phyloP scores from a whole-genome alignment of 2,888 invertebrate species.

The Strigamia crassipes region DNA sequence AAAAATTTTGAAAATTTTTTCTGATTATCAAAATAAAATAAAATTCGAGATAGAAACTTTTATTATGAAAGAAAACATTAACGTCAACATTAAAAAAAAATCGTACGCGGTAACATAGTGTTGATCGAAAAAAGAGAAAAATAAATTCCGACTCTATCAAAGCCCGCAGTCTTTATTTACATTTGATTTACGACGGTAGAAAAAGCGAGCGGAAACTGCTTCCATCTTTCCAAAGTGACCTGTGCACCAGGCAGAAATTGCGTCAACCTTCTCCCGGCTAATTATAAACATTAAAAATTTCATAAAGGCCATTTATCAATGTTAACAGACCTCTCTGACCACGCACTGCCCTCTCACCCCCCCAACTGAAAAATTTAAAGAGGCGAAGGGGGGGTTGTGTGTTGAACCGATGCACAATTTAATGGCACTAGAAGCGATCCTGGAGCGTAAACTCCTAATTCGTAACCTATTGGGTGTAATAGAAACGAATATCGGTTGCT shows the following conservation, averaged over 20 bases:
- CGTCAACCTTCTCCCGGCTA: not conserved
- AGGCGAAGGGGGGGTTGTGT: not conserved
- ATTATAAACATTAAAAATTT: constrained; percentile 3
- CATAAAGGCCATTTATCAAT: constrained; percentile 10
- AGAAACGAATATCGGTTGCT: constrained; percentile 23
- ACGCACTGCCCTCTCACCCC: not conserved
- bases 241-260: not conserved
- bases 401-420: not conserved
- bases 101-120: no score
- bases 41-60: no score
- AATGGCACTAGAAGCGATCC: not conserved
- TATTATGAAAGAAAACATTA: no score
- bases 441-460: constrained; percentile 5
- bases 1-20: no score
- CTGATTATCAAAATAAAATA: no score
- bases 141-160: no score
- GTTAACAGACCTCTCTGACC: not conserved
- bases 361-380: not conserved
- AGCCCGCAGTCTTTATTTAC: no score
- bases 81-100: no score
- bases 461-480: constrained; percentile 34
- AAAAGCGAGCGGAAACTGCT: not conserved
- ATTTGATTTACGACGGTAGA: no score
- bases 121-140: no score
- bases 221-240: not conserved